Percentiles rank a stretch among this genome's conserved stretches.
phyloP scores from a whole-genome alignment of 1,140 invertebrate species.

The Harpegnathos saltator region DNA sequence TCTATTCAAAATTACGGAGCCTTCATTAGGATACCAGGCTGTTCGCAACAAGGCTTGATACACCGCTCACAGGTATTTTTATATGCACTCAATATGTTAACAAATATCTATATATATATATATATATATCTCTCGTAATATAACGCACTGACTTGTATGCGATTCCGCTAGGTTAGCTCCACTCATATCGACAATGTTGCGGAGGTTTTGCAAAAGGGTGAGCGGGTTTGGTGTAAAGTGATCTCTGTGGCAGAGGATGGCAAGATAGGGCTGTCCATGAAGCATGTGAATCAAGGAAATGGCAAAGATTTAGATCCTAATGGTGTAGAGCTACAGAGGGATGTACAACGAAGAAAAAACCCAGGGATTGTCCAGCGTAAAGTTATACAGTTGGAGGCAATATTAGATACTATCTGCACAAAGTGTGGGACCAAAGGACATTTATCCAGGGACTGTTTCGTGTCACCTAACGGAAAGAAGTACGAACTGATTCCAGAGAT shows the following conservation, averaged over 20 bases:
- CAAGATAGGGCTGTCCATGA: slow-evolving; percentile 85
- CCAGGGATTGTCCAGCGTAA: slow-evolving; percentile 71
- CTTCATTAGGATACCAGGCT: slow-evolving; percentile 84
- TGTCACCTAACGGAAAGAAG: slow-evolving; percentile 81
- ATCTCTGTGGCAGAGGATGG: slow-evolving; percentile 83
- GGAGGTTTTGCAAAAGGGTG: slow-evolving; percentile 83
- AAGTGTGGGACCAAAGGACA: slow-evolving; percentile 84
- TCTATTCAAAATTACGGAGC: slow-evolving; percentile 85
- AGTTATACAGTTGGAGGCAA: slow-evolving; percentile 81
- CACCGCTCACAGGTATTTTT: slow-evolving; percentile 79
- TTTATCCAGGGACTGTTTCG: slow-evolving; percentile 83
- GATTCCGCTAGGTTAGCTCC: slow-evolving; percentile 76
- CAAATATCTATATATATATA: no score
- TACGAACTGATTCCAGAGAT: slow-evolving; percentile 83
- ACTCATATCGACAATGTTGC: slow-evolving; percentile 81
- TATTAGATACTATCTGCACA: slow-evolving; percentile 83
- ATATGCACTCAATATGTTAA: no score
- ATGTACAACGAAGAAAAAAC: slow-evolving; percentile 80
- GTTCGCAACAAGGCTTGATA: slow-evolving; percentile 81
- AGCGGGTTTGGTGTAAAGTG: slow-evolving; percentile 84
- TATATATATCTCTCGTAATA: background rate
- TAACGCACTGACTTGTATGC: slow-evolving; percentile 41
- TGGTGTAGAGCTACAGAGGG: slow-evolving; percentile 81
- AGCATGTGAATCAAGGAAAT: slow-evolving; percentile 84
- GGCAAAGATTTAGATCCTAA: slow-evolving; percentile 85